Evolutionary conservation across 2,888 invertebrate genomes (phyloP), one percentile per base, ranked within the genome.

Genomic region (Aphidius colemani): DNA sequence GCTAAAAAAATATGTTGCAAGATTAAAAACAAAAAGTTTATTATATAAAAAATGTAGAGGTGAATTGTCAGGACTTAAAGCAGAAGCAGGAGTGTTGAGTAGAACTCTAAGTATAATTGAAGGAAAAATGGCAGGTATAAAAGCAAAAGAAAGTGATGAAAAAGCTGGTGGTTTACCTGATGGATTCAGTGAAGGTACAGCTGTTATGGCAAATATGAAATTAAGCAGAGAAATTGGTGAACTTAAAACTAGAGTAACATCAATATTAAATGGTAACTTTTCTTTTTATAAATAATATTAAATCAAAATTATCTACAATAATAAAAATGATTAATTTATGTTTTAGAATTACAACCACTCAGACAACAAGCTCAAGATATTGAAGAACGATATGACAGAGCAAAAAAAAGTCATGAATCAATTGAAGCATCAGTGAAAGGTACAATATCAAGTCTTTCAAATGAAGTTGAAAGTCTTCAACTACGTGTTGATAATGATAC

Each of bases 1-100:
- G 83, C 88, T 94, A 77, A 94, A 94, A 81, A 88, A 89, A 71
- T 95, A 94, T 81, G 92, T 95, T 11, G 90, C 89, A 75, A 89
- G 91, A 70, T 83, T 95, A 67, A 87, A 94, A 64, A 89, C 90
- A 59, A 92, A 93, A 78, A 93, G 92, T 76, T 89, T 90, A 7
- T 84, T 90, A 8, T 95, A 94, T 82, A 95, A 94, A 83, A 88
- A 91, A 76, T 91, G 91, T 78, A 85, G 92, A 74, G 86, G 89
- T 56, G 91, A 93, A 79, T 83, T 94, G 70, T 88, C 91, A 7
- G 89, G 90, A 59, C 83, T 93, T 64, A 88, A 89, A 83, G 89
- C 92, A 0, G 95, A 95, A 82, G 86, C 87, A 44, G 92, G 92
- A 8, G 88, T 94, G 50, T 83, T 94, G 50, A 86, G 88, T 10